phyloP scores from a whole-genome alignment of 2,797 vertebrate species.

The Linurgus olivaceus region DNA sequence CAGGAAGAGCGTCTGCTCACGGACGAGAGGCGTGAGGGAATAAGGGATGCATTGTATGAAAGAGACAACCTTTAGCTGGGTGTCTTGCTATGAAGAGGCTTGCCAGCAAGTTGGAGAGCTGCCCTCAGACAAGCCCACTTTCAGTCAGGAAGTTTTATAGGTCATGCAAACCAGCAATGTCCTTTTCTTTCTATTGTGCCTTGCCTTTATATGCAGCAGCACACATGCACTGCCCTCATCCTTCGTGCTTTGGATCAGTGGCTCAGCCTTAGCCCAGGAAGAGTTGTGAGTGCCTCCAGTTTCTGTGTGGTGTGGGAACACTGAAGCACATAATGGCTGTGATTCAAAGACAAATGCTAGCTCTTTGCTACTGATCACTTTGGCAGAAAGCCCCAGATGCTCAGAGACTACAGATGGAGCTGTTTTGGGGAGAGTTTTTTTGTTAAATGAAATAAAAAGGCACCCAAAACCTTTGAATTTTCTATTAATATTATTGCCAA shows the following conservation, averaged over 20 bases:
- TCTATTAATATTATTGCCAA: not conserved
- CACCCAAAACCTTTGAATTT: not conserved
- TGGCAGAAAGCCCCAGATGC: conserved; percentile 34
- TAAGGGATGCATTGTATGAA: not conserved
- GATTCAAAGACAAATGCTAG: conserved; percentile 37
- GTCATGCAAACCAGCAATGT: conserved; percentile 9
- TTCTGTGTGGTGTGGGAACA: conserved; percentile 11
- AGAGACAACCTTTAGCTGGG: not conserved
- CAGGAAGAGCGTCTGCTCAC: not conserved
- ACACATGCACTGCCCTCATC: not conserved
- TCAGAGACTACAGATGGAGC: conserved; percentile 34
- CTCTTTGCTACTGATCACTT: conserved; percentile 37
- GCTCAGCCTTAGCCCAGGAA: not conserved
- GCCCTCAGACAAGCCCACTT: not conserved
- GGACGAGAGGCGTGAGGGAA: not conserved
- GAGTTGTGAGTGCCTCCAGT: not conserved
- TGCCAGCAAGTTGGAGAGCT: conserved; percentile 19
- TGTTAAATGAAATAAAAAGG: not conserved
- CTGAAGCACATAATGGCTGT: not conserved
- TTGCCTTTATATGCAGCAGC: conserved; percentile 4
- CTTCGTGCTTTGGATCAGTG: not conserved
- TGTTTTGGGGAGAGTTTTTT: not conserved
- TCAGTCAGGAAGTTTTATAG: conserved; percentile 22
- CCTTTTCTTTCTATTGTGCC: not conserved
- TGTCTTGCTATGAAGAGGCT: conserved; percentile 29